These are phyloP conservation scores for Aurelia coerulea DNA, from an alignment of 30 jellyfish, hydroid and myxozoan species.

Conservation along the genomic window DNA sequence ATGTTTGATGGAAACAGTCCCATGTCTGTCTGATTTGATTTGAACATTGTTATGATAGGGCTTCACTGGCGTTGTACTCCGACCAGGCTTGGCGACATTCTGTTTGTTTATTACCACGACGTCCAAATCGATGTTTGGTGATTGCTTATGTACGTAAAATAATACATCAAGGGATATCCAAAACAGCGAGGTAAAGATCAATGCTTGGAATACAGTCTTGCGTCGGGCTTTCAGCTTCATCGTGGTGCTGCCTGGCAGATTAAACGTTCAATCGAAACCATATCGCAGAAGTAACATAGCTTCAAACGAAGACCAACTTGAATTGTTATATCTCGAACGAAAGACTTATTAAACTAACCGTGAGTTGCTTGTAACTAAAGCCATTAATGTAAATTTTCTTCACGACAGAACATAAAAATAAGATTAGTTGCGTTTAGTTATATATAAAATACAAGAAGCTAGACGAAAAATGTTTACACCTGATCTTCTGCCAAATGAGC, in stretches of 20 bases:
- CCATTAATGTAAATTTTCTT: no score
- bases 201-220: conserved; percentile 63
- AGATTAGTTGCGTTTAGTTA: no score
- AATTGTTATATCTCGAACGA: no score
- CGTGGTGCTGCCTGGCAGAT: background rate
- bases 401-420: no score
- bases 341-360: no score
- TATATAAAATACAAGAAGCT: no score
- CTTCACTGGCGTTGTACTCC: conserved; percentile 6
- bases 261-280: background rate
- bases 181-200: conserved; percentile 81
- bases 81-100: background rate
- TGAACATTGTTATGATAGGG: background rate
- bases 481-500: no score
- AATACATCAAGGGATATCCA: conserved; percentile 87
- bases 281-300: no score
- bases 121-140: conserved; percentile 68
- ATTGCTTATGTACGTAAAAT: conserved; percentile 68
- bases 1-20: background rate
- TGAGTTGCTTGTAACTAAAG: no score
- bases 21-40: no score
- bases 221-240: conserved; percentile 61
- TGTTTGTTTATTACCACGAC: conserved; percentile 64
- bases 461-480: no score
- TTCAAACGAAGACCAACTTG: no score